phyloP scores from a whole-genome alignment of 2,113 vertebrate species.

The Misgurnus anguillicaudatus region DNA sequence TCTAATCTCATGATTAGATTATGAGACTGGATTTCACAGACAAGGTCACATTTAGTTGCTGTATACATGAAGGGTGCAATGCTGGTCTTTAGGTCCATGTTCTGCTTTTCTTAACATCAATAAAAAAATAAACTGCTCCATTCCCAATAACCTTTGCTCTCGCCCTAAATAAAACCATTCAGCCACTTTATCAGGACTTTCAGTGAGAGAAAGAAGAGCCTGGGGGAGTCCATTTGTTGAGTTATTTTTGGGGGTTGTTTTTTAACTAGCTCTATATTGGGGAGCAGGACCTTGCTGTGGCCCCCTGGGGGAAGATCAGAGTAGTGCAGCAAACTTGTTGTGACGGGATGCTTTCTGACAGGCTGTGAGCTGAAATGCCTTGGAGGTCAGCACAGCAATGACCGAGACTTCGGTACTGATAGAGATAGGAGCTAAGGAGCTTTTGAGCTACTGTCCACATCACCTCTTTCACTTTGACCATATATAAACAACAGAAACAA shows the following conservation, averaged over 20 bases:
- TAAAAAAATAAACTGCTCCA: background rate
- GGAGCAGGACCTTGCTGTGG: constrained; percentile 19
- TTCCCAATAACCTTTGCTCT: background rate
- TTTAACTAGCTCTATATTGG: constrained; percentile 27
- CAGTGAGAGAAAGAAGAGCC: constrained; percentile 13
- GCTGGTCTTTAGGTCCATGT: too few species aligned
- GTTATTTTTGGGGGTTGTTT: constrained; percentile 36
- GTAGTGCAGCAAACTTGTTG: constrained; percentile 16
- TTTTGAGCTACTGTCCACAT: background rate
- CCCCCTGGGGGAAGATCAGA: constrained; percentile 38
- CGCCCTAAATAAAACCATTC: background rate
- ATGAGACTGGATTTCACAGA: too few species aligned
- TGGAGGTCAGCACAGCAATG: constrained; percentile 17
- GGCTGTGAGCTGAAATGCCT: constrained; percentile 31
- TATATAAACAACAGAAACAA: background rate
- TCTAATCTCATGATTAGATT: too few species aligned
- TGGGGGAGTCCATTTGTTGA: background rate
- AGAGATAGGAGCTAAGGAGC: background rate
- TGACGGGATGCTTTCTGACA: constrained; percentile 46
- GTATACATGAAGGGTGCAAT: too few species aligned
- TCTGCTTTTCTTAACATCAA: background rate
- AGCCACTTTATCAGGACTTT: background rate
- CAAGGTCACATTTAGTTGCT: too few species aligned
- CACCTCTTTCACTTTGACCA: background rate
- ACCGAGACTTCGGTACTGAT: constrained; percentile 3